Percentiles rank a stretch among this genome's conserved stretches.
Conservation (phyloP, 2,888 invertebrate species). For the Thelaira solivaga region DNA sequence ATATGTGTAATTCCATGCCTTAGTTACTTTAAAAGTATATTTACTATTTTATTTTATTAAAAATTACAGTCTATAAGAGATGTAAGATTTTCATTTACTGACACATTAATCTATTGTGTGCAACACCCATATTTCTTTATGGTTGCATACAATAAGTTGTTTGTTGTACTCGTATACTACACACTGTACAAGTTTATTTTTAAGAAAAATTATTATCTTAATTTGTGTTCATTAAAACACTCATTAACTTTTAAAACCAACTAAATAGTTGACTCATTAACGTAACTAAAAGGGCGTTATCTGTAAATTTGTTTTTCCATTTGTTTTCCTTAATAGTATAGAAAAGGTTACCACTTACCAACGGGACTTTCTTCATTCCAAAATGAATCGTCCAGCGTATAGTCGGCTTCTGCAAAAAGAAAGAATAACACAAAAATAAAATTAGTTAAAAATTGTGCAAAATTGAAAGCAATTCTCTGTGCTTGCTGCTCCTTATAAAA, state of each 20-base stretch:
- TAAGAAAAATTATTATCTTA: no score
- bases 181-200: no score
- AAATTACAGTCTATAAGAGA: no score
- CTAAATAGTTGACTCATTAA: neutral
- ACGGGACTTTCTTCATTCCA: conserved; percentile 95
- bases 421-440: neutral
- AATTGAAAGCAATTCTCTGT: conserved; percentile 9
- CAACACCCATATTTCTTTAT: no score
- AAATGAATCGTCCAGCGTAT: conserved; percentile 93
- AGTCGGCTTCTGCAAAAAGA: conserved; percentile 90
- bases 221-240: no score
- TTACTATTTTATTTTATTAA: no score
- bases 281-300: neutral
- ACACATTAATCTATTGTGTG: no score
- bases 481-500: conserved; percentile 10
- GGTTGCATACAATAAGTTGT: no score
- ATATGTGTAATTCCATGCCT: no score
- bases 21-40: no score
- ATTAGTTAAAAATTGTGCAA: conserved; percentile 3
- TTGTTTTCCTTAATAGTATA: neutral
- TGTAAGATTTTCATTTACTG: no score
- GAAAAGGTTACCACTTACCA: conserved; percentile 81
- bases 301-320: neutral
- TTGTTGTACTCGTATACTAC: no score
- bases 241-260: neutral